Conservation (phyloP, 2,888 invertebrate species). For the Acleris emargana region DNA sequence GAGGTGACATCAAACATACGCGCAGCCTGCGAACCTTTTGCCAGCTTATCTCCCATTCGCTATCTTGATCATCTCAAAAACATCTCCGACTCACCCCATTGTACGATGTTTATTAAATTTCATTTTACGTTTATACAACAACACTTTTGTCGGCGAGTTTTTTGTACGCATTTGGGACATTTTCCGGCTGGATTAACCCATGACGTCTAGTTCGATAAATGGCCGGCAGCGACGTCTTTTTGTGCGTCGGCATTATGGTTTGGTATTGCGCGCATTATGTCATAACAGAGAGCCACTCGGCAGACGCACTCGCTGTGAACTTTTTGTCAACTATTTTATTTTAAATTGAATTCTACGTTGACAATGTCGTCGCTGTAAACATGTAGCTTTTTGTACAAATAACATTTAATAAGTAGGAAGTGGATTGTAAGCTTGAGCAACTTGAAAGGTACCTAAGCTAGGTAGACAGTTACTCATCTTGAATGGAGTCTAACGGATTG, state of each 20-base stretch:
- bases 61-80: conserved; percentile 73
- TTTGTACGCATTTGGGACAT: conserved; percentile 81
- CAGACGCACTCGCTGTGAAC: conserved; percentile 55
- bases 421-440: conserved; percentile 32
- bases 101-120: conserved; percentile 82
- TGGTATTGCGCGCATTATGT: conserved; percentile 82
- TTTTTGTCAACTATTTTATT: conserved; percentile 73
- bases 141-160: conserved; percentile 80
- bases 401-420: conserved; percentile 54
- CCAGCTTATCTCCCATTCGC: conserved; percentile 81
- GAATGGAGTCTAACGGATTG: conserved; percentile 29
- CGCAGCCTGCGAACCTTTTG: conserved; percentile 78
- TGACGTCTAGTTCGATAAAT: conserved; percentile 72
- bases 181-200: conserved; percentile 79
- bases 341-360: conserved; percentile 77
- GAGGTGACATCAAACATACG: conserved; percentile 82
- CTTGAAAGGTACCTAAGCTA: conserved; percentile 32
- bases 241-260: conserved; percentile 73
- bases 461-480: conserved; percentile 32
- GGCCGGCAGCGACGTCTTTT: conserved; percentile 75
- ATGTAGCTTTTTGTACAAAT: conserved; percentile 71
- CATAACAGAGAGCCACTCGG: conserved; percentile 79
- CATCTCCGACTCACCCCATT: conserved; percentile 74
- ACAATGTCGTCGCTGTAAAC: conserved; percentile 75
- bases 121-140: conserved; percentile 83